Percentiles rank a stretch among this genome's conserved stretches.
Evolutionary conservation across 2,797 vertebrate species (phyloP).

Genomic region (Rhinoraja longicauda): DNA sequence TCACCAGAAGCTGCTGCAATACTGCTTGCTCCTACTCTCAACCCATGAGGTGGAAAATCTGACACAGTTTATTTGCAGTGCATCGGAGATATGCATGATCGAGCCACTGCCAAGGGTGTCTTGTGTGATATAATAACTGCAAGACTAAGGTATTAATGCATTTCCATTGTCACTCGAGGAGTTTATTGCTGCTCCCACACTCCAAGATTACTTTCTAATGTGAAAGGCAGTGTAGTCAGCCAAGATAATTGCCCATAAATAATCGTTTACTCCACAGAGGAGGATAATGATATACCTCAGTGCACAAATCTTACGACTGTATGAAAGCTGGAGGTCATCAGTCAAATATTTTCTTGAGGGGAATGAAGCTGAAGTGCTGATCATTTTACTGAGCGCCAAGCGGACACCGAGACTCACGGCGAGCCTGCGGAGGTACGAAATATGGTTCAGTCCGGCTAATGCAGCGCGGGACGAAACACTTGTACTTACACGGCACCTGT

Average conservation of each 20-base stretch:
- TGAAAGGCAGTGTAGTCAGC: slow-evolving; percentile 21
- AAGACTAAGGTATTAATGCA: slow-evolving; percentile 18
- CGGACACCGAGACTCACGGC: background rate
- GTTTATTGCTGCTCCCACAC: slow-evolving; percentile 20
- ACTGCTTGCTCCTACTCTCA: background rate
- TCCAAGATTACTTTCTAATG: slow-evolving; percentile 17
- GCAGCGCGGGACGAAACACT: background rate
- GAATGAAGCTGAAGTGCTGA: background rate
- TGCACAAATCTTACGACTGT: slow-evolving; percentile 16
- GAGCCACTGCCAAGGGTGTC: background rate
- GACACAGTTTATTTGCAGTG: background rate
- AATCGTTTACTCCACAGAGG: background rate
- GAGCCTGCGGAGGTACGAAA: background rate
- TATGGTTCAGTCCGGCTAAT: background rate
- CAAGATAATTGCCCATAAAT: slow-evolving; percentile 29
- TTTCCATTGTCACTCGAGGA: slow-evolving; percentile 19
- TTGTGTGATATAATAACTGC: slow-evolving; percentile 22
- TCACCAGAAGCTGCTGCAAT: background rate
- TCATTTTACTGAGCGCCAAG: background rate
- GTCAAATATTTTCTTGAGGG: slow-evolving; percentile 14
- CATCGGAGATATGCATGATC: background rate
- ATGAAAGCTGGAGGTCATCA: slow-evolving; percentile 3
- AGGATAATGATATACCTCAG: slow-evolving; percentile 18
- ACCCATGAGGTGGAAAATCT: background rate
- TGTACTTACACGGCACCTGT: no score